Evolutionary conservation across 2,888 invertebrate species (phyloP), one percentile per base, ranked within the genome.

Genomic region (Eupithecia subumbrata): DNA sequence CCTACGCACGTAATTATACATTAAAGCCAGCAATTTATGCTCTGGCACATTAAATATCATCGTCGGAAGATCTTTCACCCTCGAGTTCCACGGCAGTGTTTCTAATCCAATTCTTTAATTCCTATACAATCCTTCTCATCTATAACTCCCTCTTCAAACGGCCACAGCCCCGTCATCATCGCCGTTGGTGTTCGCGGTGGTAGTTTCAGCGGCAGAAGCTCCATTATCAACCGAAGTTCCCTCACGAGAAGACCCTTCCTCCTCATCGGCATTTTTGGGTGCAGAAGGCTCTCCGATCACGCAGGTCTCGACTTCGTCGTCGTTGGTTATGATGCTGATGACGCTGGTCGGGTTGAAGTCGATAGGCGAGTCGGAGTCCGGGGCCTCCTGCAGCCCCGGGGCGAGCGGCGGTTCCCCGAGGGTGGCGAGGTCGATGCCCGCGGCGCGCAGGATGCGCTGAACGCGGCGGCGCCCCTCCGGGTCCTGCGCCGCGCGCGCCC

Each of bases 401-500:
- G 60, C 25, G 14, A 25, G 25, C 1, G 60, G 60, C 60, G 66
- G n/a, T 0, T 40, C 12, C 40, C 48, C 48, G 18, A 40, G 67
- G 12, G 11, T 12, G 67, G 67, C 67, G 43, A 40, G 67, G n/a
- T 40, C n/a, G 14, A 67, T 11, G 9, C 66, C 66, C 1, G 37
- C 34, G 34, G 63, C 60, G 63, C n/a, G 60, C 12, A 71, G 63
- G 18, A 71, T 12, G 40, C 63, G 37, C 25, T 40, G 37, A 22
- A 67, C n/a, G 43, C 22, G 67, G 22, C n/a, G 11, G 5, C 67
- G 67, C 5, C 67, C 67, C 5, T 43, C 67, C 67, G 67, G 67
- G 22, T 67, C 67, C 12, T 1, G 40, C 43, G 43, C 40, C 7
- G 37, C 66, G 67, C 67, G 18, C 52, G 43, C 80, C 34, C 80